These are phyloP conservation scores for Acleris laterana DNA, from an alignment of 2,888 invertebrate genomes.

Conservation along the genomic window DNA sequence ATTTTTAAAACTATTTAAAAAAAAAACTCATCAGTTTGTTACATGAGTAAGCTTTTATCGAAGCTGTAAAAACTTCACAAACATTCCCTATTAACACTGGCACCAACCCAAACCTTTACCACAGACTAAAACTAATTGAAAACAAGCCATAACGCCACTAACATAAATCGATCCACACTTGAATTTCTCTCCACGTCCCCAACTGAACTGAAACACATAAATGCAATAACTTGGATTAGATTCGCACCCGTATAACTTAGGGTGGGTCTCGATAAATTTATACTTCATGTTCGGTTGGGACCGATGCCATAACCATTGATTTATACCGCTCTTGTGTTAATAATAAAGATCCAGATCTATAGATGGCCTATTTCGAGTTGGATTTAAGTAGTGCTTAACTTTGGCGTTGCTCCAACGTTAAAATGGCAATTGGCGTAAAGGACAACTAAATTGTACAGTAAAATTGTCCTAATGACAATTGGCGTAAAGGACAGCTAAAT, in stretches of 20 bases:
- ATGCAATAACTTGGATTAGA: slow-evolving; percentile 60
- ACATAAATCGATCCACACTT: slow-evolving; percentile 40
- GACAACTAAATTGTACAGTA: too few species aligned
- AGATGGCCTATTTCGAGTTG: slow-evolving; percentile 19
- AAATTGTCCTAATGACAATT: too few species aligned
- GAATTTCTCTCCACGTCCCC: slow-evolving; percentile 38
- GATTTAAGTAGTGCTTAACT: too few species aligned
- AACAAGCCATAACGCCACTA: slow-evolving; percentile 31
- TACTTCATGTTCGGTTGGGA: slow-evolving; percentile 39
- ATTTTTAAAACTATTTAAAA: too few species aligned
- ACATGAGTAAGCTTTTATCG: too few species aligned
- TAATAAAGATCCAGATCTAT: slow-evolving; percentile 38
- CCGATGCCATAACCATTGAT: slow-evolving; percentile 42
- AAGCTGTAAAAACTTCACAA: too few species aligned
- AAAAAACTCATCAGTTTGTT: too few species aligned
- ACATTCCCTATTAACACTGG: too few species aligned
- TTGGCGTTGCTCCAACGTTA: too few species aligned
- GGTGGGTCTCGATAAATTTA: slow-evolving; percentile 46
- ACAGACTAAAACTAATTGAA: slow-evolving; percentile 32
- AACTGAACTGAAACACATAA: slow-evolving; percentile 45
- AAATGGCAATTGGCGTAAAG: too few species aligned
- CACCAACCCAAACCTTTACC: too few species aligned
- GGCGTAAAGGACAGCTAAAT: too few species aligned
- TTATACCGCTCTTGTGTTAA: slow-evolving; percentile 43
- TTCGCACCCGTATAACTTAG: slow-evolving; percentile 43